A percentile compares a stretch with the other conserved stretches of the same genome.
phyloP scores from a whole-genome alignment of 2,888 invertebrate species.

The Clunio marinus region DNA sequence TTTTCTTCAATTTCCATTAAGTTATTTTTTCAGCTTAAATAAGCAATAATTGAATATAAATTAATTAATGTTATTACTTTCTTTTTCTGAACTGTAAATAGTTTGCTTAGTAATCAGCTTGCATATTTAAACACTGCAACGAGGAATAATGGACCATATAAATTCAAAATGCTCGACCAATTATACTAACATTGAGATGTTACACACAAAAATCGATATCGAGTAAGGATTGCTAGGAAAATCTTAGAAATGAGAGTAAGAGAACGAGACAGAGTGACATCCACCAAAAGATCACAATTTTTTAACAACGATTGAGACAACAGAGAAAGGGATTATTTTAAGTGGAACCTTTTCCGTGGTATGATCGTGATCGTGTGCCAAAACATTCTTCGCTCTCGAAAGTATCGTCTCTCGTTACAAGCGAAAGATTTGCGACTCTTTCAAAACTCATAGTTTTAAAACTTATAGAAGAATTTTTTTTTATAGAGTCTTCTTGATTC shows the following conservation, averaged over 20 bases:
- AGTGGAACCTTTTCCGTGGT: conserved; percentile 32
- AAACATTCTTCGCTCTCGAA: neutral
- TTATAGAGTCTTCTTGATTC: conserved; percentile 2
- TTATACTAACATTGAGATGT: neutral
- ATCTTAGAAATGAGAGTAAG: conserved; percentile 4
- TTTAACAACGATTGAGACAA: neutral
- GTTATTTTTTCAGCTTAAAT: neutral
- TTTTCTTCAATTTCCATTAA: too few species aligned
- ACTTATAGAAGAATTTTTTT: conserved; percentile 14
- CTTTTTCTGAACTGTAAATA: too few species aligned
- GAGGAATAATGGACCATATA: too few species aligned
- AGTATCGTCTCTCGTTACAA: neutral
- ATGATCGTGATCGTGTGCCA: conserved; percentile 1
- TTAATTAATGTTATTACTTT: neutral
- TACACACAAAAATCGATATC: neutral
- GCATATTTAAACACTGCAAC: too few species aligned
- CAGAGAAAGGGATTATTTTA: neutral
- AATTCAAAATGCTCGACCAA: too few species aligned
- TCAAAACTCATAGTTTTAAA: neutral
- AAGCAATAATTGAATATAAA: neutral
- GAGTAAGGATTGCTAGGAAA: too few species aligned
- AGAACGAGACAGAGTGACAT: conserved; percentile 20
- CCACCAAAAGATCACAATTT: neutral
- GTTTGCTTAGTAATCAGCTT: too few species aligned
- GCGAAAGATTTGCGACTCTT: conserved; percentile 1